Evolutionary conservation across 1,140 invertebrate genomes (phyloP), one percentile per base, ranked within the genome.

Genomic region (Bombyx mandarina): DNA sequence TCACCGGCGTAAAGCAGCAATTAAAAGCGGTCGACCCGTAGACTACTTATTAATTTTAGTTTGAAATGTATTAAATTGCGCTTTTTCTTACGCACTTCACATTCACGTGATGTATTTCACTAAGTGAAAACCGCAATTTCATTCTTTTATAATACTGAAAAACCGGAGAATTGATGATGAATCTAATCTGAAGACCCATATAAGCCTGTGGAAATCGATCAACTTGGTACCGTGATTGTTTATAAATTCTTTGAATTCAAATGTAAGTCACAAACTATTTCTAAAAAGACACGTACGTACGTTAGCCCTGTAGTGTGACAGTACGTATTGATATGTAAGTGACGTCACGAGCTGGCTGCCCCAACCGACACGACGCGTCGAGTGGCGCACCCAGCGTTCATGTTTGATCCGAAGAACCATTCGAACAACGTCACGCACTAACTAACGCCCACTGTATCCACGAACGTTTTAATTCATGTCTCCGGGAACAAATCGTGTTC

Each of bases 231-330:
- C 35, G n/a, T 10, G 55, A 69, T 70, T 71, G 66, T 73, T 73
- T 71, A 71, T 56, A 66, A 64, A 61, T 63, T 60, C 57, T 46
- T 58, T 59, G 61, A 64, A 67, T 55, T 48, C 52, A 48, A 61
- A 56, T 67, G 62, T 68, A 73, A 65, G 62, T 68, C 71, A 73
- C 66, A 62, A 62, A 71, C 68, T 73, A 73, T 73, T 73, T 73
- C 61, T 67, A 71, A 47, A 63, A 56, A 57, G 62, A 62, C 66
- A 73, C 62, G 66, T 67, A 65, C 12, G 56, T 53, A 65, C 12
- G 56, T 53, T 56, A 49, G 22, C 43, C 12, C 9, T 7, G 48
- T 12, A 7, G 48, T 51, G 54, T 45, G 26, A 47, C 52, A 57
- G 48, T 51, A 51, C 56, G 61, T 62, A 63, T 35, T 67, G 67